Evolutionary conservation across 2,888 invertebrate genomes (phyloP), one percentile per base, ranked within the genome.

Genomic region (Phorcus lineatus): DNA sequence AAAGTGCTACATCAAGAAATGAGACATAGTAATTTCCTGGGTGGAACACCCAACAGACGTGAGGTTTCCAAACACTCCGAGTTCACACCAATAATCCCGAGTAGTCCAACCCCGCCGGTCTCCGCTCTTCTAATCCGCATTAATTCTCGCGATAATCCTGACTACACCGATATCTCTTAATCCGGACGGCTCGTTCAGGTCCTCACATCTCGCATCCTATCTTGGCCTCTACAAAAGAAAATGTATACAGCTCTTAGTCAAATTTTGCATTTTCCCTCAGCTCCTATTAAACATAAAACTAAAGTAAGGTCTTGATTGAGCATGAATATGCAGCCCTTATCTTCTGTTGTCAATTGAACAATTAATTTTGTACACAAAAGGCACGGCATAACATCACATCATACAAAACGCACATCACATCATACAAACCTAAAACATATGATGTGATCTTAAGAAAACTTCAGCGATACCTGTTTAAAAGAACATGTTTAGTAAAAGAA

Each of bases 11-110:
- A 22, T 62, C 62, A 62, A 28, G 62, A 62, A 62, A 62, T n/a
- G 62, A 62, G 24, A 62, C 62, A 62, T 62, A 28, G 62, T 62
- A 62, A 62, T 62, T 62, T 62, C 62, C 62, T 62, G 62, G 62
- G 62, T 62, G 62, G 62, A 24, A 13, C 62, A 62, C 62, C 62
- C 62, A 28, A 62, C 24, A 62, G 28, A 62, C 62, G 62, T 62
- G 62, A 28, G 28, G 62, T 62, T 22, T 62, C 62, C 28, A 28
- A 62, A 62, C 62, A 62, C 62, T 62, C 13, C 24, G 28, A 24
- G 16, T 28, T n/a, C 7, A n/a, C 16, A 62, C 62, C 24, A 62
- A 22, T 62, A 62, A 62, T 62, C 1, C 62, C 22, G 16, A 22
- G 62, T 62, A 24, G 28, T 62, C 62, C 62, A n/a, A 62, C 62